phyloP scores from a whole-genome alignment of 2,113 vertebrate species.

The Notiomystis cincta region DNA sequence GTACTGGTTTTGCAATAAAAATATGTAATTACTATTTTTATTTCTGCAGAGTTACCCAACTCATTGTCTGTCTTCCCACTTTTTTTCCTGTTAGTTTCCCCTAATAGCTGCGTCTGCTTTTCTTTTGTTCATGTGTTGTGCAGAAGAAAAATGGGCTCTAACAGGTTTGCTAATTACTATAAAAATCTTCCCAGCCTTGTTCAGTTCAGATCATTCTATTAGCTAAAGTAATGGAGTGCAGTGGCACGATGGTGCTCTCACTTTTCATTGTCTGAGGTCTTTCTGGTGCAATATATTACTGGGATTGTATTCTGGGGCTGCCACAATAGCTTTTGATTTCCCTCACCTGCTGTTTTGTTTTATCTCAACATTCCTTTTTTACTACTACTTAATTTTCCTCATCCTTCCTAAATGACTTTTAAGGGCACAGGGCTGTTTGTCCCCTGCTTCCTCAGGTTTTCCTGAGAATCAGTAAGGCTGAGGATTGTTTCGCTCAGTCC shows the following conservation, averaged over 20 bases:
- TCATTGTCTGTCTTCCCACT: background rate
- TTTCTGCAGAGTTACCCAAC: background rate
- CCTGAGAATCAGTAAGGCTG: background rate
- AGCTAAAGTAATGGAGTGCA: constrained; percentile 29
- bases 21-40: background rate
- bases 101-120: background rate
- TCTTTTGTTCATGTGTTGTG: constrained; percentile 1
- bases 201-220: constrained; percentile 23
- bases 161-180: constrained; percentile 41
- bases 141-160: constrained; percentile 18
- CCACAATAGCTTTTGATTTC: constrained; percentile 37
- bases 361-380: background rate
- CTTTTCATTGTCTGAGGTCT: background rate
- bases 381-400: background rate
- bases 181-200: constrained; percentile 8
- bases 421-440: background rate
- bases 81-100: background rate
- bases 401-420: background rate
- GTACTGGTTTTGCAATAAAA: background rate
- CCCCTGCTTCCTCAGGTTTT: background rate
- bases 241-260: background rate
- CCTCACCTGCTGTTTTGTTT: constrained; percentile 2
- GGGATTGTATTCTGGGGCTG: background rate
- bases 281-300: constrained; percentile 15
- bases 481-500: background rate